Percentiles rank a stretch among this genome's conserved stretches.
Conservation (phyloP, 2,113 vertebrate genomes). For the Butastur rufipennis region DNA sequence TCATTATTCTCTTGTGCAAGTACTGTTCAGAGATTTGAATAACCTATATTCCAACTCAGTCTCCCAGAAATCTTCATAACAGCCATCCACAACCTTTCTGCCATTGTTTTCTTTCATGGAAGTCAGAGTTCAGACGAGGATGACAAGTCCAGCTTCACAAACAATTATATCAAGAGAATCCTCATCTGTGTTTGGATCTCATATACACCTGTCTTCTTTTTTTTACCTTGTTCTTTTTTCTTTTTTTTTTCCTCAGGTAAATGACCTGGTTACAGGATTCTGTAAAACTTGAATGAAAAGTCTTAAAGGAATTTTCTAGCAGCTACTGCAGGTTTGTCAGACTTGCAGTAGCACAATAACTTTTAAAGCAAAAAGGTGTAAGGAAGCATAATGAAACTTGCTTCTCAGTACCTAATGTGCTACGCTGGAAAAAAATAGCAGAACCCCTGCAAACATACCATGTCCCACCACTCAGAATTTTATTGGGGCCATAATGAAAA, state of each 20-base stretch:
- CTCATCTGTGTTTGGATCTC: background rate
- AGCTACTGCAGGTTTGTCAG: background rate
- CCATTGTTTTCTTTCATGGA: background rate
- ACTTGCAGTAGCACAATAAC: background rate
- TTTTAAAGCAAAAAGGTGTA: slow-evolving; percentile 1
- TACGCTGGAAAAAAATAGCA: background rate
- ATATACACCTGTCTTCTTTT: background rate
- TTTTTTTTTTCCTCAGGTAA: background rate
- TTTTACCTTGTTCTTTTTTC: background rate
- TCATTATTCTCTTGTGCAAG: background rate
- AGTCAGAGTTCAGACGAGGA: background rate
- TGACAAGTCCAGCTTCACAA: background rate
- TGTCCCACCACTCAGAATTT: background rate
- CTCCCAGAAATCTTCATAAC: background rate
- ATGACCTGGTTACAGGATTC: background rate
- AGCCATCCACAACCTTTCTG: background rate
- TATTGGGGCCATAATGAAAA: background rate
- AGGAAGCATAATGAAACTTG: background rate
- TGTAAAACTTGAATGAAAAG: background rate
- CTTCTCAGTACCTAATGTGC: background rate
- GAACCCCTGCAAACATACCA: background rate
- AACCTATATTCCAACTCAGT: background rate
- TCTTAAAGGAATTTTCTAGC: slow-evolving; percentile 13
- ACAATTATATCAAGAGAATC: background rate
- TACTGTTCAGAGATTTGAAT: background rate